Percentiles rank a stretch among this genome's conserved stretches.
Conservation (phyloP, 2,797 vertebrate species). For the Limnodromus scolopaceus region DNA sequence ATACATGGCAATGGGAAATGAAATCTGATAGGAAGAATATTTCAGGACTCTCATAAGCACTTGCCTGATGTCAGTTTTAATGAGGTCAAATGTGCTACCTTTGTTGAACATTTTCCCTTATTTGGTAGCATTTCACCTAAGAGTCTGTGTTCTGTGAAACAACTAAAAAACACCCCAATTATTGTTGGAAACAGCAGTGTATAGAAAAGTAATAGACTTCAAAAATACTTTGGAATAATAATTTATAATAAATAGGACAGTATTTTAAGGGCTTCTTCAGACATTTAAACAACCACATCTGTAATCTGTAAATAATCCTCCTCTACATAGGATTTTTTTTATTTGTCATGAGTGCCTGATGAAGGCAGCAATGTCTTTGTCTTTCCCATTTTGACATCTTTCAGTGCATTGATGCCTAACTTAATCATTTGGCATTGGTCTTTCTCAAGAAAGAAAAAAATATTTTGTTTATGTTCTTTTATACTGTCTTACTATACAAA, state of each 20-base stretch:
- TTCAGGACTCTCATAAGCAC: neutral
- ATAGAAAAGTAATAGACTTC: neutral
- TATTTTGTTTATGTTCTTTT: neutral
- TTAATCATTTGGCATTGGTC: neutral
- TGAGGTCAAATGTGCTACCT: neutral
- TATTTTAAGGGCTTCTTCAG: neutral
- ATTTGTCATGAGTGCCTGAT: neutral
- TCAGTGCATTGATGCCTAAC: neutral
- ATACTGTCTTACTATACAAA: neutral
- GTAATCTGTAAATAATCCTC: neutral
- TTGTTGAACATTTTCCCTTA: neutral
- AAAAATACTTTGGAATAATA: neutral
- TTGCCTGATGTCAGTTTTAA: slow-evolving; percentile 9
- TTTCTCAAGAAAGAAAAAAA: neutral
- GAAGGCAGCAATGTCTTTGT: neutral
- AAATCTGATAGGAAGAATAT: neutral
- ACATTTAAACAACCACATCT: neutral
- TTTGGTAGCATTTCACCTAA: neutral
- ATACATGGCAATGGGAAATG: slow-evolving; percentile 1
- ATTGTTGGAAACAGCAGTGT: neutral
- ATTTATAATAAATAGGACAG: neutral
- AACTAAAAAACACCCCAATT: neutral
- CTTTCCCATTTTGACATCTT: neutral
- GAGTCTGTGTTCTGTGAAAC: neutral
- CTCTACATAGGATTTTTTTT: neutral